Evolutionary conservation across 1,140 invertebrate genomes (phyloP), one percentile per base, ranked within the genome.

Genomic region (Centruroides vittatus): DNA sequence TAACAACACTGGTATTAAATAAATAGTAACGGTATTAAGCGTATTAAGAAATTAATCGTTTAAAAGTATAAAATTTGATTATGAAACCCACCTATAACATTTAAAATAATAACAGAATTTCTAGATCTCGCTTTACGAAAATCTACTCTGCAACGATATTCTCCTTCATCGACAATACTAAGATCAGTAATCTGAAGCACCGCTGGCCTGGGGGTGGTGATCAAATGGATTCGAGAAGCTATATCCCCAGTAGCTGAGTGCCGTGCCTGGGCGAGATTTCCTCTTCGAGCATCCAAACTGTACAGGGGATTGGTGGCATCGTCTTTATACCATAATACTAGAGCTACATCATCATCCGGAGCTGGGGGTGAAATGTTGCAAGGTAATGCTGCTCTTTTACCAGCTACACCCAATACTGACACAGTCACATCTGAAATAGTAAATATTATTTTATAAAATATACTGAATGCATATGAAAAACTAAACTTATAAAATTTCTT

Each of bases 111-210:
- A 75, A 89, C 84, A 71, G 85, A 87, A 74, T 93, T 93, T 67
- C 87, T 81, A 4, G 89, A 92, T 0, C 88, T 88, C 9, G 89
- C 89, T 70, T 89, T 89, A 69, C 83, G 84, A 73, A 92, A 93
- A 72, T 93, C 90, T 4, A 93, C 89, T 48, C 91, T 79, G 74
- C 90, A 93, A 66, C 89, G 79, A 73, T 92, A 94, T 54, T 89
- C 78, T 7, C 87, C 80, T 73, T 83, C 86, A 71, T 93, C 67
- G 84, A 79, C 76, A 3, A 60, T 57, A 35, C 61, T 58, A 7
- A 70, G 47, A 11, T 51, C 47, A 10, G 67, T 60, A 4, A 70
- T 47, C 34, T 59, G 60, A 2, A 70, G 62, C 11, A 64, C 49
- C 11, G 69, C 65, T 13, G 64, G 64, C 9, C 57, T 61, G 9